A percentile compares a stretch with the other conserved stretches of the same genome.
These are phyloP conservation scores for Mugil cephalus DNA, from an alignment of 2,113 vertebrate genomes.

Conservation along the genomic window DNA sequence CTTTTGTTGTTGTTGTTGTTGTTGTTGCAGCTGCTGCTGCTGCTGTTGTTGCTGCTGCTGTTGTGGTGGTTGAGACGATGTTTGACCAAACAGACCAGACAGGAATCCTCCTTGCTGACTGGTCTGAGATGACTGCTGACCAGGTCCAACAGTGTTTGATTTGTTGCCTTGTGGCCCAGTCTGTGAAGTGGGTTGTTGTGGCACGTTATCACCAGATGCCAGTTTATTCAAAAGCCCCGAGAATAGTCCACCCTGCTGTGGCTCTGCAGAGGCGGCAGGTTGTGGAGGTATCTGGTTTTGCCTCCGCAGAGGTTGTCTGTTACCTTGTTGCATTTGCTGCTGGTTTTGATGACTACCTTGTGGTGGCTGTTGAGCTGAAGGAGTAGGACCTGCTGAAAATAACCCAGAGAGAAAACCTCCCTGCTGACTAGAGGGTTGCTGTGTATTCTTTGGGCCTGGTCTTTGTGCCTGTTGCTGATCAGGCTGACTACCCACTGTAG, in stretches of 20 bases:
- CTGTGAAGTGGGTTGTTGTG: conserved; percentile 57
- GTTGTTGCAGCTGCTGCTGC: background rate
- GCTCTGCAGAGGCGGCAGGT: conserved; percentile 62
- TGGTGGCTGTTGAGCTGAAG: conserved; percentile 50
- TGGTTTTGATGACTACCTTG: conserved; percentile 52
- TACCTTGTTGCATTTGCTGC: conserved; percentile 72
- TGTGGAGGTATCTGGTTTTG: conserved; percentile 78
- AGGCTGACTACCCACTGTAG: conserved; percentile 54
- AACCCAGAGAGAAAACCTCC: conserved; percentile 80
- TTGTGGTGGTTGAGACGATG: conserved; percentile 29
- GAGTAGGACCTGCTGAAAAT: conserved; percentile 69
- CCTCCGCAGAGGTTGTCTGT: conserved; percentile 77
- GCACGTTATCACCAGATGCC: conserved; percentile 79
- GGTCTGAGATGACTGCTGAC: conserved; percentile 60
- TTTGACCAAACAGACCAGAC: conserved; percentile 75
- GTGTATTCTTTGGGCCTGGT: conserved; percentile 46
- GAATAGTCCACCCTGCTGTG: conserved; percentile 76
- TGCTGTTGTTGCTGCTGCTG: background rate
- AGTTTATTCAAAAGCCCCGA: conserved; percentile 86
- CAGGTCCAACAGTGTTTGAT: conserved; percentile 38
- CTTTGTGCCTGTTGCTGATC: conserved; percentile 58
- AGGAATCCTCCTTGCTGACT: conserved; percentile 75
- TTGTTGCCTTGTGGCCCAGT: conserved; percentile 48
- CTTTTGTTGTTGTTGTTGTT: conserved; percentile 48
- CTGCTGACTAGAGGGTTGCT: conserved; percentile 73